These are phyloP conservation scores for Dryoscopus gambensis DNA, from an alignment of 2,113 vertebrate species.

Conservation along the genomic window DNA sequence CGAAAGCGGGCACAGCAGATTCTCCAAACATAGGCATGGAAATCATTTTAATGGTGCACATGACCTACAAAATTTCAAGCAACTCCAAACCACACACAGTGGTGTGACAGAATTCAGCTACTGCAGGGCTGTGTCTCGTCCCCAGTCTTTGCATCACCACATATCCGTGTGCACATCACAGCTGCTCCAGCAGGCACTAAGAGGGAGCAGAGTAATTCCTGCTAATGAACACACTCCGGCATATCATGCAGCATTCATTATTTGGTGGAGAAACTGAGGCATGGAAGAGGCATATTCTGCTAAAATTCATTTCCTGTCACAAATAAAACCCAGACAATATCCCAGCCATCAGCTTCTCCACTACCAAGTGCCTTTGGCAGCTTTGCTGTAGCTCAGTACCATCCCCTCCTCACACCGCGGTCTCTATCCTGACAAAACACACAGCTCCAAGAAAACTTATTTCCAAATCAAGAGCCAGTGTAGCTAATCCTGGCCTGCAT, in stretches of 20 bases:
- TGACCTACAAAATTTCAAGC: background rate
- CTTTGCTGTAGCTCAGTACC: background rate
- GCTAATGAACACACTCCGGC: background rate
- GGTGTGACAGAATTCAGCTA: background rate
- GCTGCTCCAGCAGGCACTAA: background rate
- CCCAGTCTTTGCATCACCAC: background rate
- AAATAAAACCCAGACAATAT: background rate
- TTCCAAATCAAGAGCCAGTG: background rate
- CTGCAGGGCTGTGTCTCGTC: background rate
- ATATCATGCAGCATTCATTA: background rate
- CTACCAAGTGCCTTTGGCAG: background rate
- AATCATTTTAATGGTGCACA: background rate
- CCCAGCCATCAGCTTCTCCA: background rate
- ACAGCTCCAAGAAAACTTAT: background rate
- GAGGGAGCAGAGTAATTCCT: background rate
- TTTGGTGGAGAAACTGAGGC: background rate
- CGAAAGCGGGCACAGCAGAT: background rate
- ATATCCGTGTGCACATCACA: background rate
- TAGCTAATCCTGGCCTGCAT: background rate
- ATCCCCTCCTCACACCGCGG: background rate
- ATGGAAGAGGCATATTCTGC: background rate
- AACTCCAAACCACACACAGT: background rate
- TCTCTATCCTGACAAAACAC: background rate
- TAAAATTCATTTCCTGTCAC: background rate
- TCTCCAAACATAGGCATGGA: background rate